Evolutionary conservation across 2,888 invertebrate genomes (phyloP).

Genomic region (Andrena minutula): DNA sequence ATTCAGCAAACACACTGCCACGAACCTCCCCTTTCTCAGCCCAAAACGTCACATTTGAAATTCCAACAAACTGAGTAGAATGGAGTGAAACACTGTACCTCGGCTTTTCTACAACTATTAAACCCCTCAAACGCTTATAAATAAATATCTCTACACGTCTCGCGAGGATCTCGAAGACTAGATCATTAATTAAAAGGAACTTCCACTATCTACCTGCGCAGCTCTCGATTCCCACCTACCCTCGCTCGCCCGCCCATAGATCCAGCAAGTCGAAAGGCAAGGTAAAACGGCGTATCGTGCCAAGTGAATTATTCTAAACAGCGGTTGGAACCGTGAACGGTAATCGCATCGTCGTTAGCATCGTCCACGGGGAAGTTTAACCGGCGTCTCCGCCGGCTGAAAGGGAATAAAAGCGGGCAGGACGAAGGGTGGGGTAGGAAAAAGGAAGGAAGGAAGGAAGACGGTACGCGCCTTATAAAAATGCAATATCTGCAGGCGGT

Average conservation of each 20-base stretch:
- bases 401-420: conserved; percentile 34
- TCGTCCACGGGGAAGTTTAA: conserved; percentile 42
- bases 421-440: background rate
- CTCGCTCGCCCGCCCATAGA: background rate
- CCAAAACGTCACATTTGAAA: no score
- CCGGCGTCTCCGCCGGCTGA: conserved; percentile 34
- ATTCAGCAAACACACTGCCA: no score
- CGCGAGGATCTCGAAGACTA: no score
- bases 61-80: no score
- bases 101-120: no score
- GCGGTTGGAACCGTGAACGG: conserved; percentile 23
- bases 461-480: conserved; percentile 68
- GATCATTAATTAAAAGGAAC: no score
- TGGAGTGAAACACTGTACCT: no score
- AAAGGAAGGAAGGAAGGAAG: conserved; percentile 17
- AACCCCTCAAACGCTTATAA: no score
- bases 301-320: conserved; percentile 35
- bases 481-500: conserved; percentile 73
- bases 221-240: background rate
- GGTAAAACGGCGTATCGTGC: background rate
- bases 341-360: conserved; percentile 64
- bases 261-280: conserved; percentile 6
- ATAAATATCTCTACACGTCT: no score
- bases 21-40: no score
- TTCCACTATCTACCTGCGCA: no score